Percentiles rank a stretch among this genome's conserved stretches.
phyloP scores from a whole-genome alignment of 2,797 vertebrate genomes.

The Malurus splendens region DNA sequence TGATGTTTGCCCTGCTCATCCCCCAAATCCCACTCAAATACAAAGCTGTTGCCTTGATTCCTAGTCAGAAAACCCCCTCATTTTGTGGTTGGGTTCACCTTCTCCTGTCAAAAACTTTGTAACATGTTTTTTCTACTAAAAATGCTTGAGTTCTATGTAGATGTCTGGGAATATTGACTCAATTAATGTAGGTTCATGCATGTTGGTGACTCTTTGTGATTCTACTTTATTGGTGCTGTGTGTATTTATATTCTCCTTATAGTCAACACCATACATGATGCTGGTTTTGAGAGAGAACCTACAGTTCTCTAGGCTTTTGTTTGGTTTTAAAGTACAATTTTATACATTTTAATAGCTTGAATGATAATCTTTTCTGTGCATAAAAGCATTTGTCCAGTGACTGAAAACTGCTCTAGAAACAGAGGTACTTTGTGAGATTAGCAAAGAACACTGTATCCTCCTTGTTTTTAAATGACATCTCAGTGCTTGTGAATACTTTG shows the following conservation, averaged over 20 bases:
- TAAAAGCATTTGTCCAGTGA: background rate
- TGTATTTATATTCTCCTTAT: background rate
- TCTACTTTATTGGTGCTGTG: background rate
- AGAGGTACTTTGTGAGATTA: constrained; percentile 6
- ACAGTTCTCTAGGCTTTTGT: background rate
- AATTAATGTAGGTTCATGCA: background rate
- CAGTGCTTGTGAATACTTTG: constrained; percentile 1
- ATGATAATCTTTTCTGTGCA: background rate
- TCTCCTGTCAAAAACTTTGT: background rate
- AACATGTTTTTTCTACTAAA: background rate
- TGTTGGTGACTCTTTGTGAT: background rate
- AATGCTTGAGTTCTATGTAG: background rate
- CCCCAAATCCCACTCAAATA: background rate
- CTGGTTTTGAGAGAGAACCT: background rate
- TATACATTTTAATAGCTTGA: background rate
- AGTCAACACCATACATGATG: rapidly evolving
- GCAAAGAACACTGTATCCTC: background rate
- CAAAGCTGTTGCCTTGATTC: background rate
- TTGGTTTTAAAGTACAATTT: background rate
- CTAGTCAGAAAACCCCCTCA: background rate
- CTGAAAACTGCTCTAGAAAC: background rate
- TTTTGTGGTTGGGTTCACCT: background rate
- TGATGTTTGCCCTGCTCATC: background rate
- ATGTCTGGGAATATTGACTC: background rate
- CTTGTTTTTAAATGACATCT: constrained; percentile 3